Conservation (phyloP, 2,888 invertebrate species). For the Trachelus tabidus region DNA sequence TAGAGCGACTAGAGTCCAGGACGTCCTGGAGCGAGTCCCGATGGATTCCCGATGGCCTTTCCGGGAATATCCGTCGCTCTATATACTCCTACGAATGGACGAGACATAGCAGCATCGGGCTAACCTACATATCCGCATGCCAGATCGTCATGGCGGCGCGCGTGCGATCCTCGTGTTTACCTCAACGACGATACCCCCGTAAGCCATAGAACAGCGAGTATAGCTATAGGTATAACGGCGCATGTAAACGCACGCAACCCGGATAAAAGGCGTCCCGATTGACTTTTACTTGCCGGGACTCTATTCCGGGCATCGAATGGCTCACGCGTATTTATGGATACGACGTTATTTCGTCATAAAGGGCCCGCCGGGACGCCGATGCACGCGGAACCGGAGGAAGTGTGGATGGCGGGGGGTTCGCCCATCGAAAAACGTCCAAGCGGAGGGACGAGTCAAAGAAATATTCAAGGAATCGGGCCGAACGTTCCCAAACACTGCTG, state of each 20-base stretch:
- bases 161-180: background rate
- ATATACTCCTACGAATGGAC: background rate
- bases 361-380: conserved; percentile 35
- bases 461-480: background rate
- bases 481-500: background rate
- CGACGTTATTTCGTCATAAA: conserved; percentile 55
- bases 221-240: background rate
- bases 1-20: too few species aligned
- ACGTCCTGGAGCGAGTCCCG: background rate
- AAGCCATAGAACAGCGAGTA: background rate
- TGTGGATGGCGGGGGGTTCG: background rate
- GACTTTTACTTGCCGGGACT: conserved; percentile 21
- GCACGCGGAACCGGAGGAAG: background rate
- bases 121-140: background rate
- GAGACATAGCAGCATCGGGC: background rate
- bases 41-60: background rate
- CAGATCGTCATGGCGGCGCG: background rate
- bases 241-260: background rate
- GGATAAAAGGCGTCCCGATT: conserved; percentile 8
- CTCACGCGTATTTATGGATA: conserved; percentile 54
- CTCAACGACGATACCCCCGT: background rate
- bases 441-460: background rate
- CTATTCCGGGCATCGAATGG: conserved; percentile 49
- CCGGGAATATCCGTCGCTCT: background rate
- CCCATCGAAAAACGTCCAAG: background rate